Percentiles rank a stretch among this genome's conserved stretches.
phyloP scores from a whole-genome alignment of 2,888 invertebrate genomes.

The Rugalucina vietnamica region DNA sequence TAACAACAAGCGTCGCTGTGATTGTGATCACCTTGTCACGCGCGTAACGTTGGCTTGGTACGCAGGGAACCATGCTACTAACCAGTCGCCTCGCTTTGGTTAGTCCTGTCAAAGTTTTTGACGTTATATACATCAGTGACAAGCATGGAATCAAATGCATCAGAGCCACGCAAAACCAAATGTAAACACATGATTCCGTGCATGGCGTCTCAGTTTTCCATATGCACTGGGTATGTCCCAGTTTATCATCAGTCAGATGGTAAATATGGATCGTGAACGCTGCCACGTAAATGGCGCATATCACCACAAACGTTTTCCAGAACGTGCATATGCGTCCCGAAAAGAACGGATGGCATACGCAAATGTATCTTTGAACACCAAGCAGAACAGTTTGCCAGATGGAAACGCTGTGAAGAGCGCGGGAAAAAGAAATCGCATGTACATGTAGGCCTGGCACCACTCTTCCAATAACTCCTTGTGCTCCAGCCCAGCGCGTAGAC shows the following conservation, averaged over 20 bases:
- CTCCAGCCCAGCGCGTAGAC: slow-evolving; percentile 34
- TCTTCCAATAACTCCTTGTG: not conserved
- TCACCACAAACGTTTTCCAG: slow-evolving; percentile 56
- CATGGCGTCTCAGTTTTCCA: slow-evolving; percentile 50
- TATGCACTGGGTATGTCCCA: slow-evolving; percentile 13
- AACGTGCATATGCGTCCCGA: slow-evolving; percentile 61
- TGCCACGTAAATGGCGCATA: slow-evolving; percentile 47
- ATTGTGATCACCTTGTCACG: slow-evolving; percentile 54
- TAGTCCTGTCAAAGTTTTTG: slow-evolving; percentile 34
- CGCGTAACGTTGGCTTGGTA: slow-evolving; percentile 17
- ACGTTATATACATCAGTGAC: slow-evolving; percentile 38
- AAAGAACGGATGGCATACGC: slow-evolving; percentile 68
- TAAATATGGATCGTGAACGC: slow-evolving; percentile 57
- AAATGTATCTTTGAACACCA: slow-evolving; percentile 63
- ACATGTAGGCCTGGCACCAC: slow-evolving; percentile 46
- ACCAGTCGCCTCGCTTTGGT: slow-evolving; percentile 29
- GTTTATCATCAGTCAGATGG: slow-evolving; percentile 42
- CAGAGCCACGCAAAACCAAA: slow-evolving; percentile 47
- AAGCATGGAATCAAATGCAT: slow-evolving; percentile 45
- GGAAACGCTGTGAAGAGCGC: slow-evolving; percentile 65
- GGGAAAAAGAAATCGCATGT: slow-evolving; percentile 46
- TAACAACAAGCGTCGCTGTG: slow-evolving; percentile 44
- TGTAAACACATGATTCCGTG: slow-evolving; percentile 45
- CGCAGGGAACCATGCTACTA: slow-evolving; percentile 24
- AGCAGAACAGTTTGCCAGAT: slow-evolving; percentile 67